phyloP scores from a whole-genome alignment of 1,140 invertebrate genomes.

The Sycophila sp. region DNA sequence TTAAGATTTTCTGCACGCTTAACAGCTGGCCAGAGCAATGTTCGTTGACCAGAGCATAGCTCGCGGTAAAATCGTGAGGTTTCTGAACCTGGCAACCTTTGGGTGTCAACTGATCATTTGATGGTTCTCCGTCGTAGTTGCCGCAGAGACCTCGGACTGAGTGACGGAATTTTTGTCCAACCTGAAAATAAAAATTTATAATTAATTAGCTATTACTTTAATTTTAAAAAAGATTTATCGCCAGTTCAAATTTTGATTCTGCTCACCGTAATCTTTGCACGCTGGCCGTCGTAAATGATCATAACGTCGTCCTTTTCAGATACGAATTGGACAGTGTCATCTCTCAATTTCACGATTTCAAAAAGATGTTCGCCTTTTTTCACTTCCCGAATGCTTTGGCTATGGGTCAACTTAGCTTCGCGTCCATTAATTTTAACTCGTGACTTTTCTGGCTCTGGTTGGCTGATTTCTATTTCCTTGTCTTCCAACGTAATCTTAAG shows the following conservation, averaged over 20 bases:
- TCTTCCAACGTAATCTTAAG: conserved; percentile 58
- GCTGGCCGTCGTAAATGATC: conserved; percentile 43
- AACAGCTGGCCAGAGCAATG: conserved; percentile 55
- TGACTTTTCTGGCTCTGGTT: conserved; percentile 18
- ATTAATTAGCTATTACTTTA: neutral
- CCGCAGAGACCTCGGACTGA: conserved; percentile 74
- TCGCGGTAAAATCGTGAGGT: conserved; percentile 66
- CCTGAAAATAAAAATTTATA: conserved; percentile 30
- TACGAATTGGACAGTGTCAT: conserved; percentile 65
- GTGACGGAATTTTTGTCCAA: conserved; percentile 62
- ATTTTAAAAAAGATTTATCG: no score
- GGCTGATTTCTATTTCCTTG: conserved; percentile 37
- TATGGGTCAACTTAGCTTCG: conserved; percentile 44
- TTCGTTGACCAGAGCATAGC: conserved; percentile 66
- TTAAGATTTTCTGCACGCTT: conserved; percentile 56
- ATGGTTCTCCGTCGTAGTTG: conserved; percentile 67
- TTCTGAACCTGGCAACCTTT: conserved; percentile 66
- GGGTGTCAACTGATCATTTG: conserved; percentile 71
- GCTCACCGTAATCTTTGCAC: conserved; percentile 42
- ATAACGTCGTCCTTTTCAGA: conserved; percentile 64
- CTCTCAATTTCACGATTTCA: conserved; percentile 65
- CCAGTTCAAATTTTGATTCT: no score
- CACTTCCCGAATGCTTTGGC: conserved; percentile 36
- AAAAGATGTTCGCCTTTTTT: conserved; percentile 52
- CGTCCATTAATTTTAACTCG: conserved; percentile 52